A percentile compares a stretch with the other conserved stretches of the same genome.
Conservation (phyloP, 2,888 invertebrate genomes). For the Carpatolechia fugitivella region DNA sequence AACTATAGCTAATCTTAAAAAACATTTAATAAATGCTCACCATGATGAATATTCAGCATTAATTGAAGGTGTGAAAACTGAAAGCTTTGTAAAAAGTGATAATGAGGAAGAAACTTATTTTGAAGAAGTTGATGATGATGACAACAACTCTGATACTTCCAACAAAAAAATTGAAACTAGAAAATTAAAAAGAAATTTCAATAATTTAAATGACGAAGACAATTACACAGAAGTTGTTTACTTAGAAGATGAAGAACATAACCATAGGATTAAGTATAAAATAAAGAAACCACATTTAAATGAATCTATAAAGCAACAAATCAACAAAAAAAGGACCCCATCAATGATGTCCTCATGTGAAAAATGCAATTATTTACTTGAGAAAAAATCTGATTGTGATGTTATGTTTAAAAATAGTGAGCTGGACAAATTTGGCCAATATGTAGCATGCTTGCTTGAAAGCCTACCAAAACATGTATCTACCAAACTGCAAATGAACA, state of each 20-base stretch:
- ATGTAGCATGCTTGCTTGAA: background rate
- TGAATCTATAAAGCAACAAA: background rate
- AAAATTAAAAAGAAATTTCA: background rate
- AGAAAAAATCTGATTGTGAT: background rate
- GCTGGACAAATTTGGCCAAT: background rate
- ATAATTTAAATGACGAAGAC: background rate
- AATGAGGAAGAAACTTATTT: background rate
- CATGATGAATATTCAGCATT: background rate
- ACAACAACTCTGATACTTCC: background rate
- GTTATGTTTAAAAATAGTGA: background rate
- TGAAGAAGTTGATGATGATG: background rate
- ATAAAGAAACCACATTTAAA: background rate
- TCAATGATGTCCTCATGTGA: background rate
- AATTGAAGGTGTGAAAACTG: background rate
- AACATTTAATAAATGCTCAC: background rate
- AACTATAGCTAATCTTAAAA: background rate
- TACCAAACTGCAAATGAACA: background rate
- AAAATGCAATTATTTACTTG: background rate
- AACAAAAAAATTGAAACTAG: background rate
- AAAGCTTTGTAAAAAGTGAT: background rate
- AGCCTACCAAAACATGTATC: background rate
- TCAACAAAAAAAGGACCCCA: background rate
- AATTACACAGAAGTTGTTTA: constrained; percentile 2
- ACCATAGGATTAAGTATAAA: background rate
- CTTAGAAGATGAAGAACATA: background rate